These are phyloP conservation scores for Lepus europaeus DNA, from an alignment of 2,113 vertebrate genomes.

Conservation along the genomic window DNA sequence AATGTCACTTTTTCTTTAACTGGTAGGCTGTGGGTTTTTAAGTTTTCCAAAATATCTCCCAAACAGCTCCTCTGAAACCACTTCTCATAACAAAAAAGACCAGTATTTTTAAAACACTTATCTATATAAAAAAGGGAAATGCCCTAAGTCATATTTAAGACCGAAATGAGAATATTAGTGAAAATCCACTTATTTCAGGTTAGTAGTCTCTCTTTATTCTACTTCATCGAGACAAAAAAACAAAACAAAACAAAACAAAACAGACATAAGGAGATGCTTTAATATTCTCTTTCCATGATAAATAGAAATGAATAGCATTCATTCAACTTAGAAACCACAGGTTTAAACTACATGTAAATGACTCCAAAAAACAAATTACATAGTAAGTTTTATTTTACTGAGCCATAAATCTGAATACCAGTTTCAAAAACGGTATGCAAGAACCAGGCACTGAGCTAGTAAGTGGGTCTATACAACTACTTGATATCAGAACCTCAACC, in stretches of 20 bases:
- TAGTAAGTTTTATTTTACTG: conserved; percentile 1
- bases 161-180: background rate
- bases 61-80: background rate
- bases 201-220: conserved; percentile 32
- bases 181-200: conserved; percentile 57
- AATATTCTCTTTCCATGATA: background rate
- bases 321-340: background rate
- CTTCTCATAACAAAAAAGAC: background rate
- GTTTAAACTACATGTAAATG: background rate
- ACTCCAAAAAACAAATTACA: background rate
- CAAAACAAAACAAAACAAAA: background rate
- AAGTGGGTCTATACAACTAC: background rate
- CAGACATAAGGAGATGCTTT: background rate
- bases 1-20: conserved; percentile 40
- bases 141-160: conserved; percentile 26
- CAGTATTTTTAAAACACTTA: background rate
- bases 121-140: conserved; percentile 42
- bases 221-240: background rate
- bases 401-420: background rate
- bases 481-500: background rate
- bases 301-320: background rate
- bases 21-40: background rate
- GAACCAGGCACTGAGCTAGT: background rate
- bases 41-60: conserved; percentile 45
- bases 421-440: background rate